A percentile compares a stretch with the other conserved stretches of the same genome.
Evolutionary conservation across 2,797 vertebrate species (phyloP).

Genomic region (Podarcis siculus): DNA sequence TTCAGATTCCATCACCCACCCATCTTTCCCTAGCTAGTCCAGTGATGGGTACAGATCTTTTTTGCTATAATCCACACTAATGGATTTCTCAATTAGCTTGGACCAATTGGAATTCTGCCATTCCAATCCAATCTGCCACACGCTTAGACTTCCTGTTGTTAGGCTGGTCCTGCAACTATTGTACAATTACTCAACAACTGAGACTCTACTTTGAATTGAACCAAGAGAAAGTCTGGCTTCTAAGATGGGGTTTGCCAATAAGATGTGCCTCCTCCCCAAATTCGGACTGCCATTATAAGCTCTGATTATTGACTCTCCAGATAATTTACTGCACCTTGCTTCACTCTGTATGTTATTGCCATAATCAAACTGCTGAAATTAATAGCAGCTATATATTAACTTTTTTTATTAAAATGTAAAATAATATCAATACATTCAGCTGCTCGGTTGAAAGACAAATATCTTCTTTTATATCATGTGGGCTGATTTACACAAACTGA

Average conservation of each 20-base stretch:
- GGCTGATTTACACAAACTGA: slow-evolving; percentile 5
- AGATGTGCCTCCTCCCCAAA: neutral
- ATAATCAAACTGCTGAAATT: neutral
- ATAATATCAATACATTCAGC: neutral
- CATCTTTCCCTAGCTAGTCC: too few relatives aligned
- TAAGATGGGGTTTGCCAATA: neutral
- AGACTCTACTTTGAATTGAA: neutral
- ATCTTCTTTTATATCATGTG: neutral
- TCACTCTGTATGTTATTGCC: slow-evolving; percentile 9
- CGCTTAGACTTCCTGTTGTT: neutral
- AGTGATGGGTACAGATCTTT: too few relatives aligned
- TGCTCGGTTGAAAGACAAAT: neutral
- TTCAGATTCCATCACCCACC: too few relatives aligned
- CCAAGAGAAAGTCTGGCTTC: neutral
- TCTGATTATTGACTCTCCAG: neutral
- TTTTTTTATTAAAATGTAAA: slow-evolving; percentile 13
- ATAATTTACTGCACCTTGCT: neutral
- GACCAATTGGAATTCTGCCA: too few relatives aligned
- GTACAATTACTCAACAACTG: neutral
- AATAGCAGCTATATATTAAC: neutral
- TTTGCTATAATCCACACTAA: too few relatives aligned
- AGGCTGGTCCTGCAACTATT: neutral
- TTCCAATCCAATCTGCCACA: too few relatives aligned
- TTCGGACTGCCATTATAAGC: neutral
- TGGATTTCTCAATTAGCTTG: too few relatives aligned